Evolutionary conservation across 92 coral and sea anemone species (phyloP), one percentile per base, ranked within the genome.

Genomic region (Epizoanthus illoricatus): DNA sequence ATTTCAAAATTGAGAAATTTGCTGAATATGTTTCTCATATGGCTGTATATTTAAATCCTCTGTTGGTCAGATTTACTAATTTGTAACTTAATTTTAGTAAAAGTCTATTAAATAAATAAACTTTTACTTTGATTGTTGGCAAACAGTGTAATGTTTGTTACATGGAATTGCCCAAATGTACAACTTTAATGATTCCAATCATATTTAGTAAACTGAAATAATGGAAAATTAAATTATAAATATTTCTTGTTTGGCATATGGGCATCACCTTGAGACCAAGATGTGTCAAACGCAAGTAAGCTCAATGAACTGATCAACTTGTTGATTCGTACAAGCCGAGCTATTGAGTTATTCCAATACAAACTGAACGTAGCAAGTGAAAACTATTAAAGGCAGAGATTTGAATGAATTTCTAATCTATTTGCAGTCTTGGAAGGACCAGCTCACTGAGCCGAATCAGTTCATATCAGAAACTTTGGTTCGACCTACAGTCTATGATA

Each of bases 401-500:
- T 17, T 80, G 74, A 63, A 66, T 19, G 59, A 39, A 45, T 72
- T 61, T 21, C 57, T 80, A 18, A 0, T n/a, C 8, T 80, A 45
- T 60, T 64, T 80, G 16, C 9, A 40, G n/a, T 52, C 49, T 24
- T 80, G 84, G 84, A 80, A 80, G 57, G 49, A 13, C 15, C 58
- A 62, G 45, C 28, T 80, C 19, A 65, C 61, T 6, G 39, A 41
- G 54, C 12, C 24, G 3, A 65, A 80, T 52, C 43, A 80, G 54
- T 80, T 80, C 69, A 20, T 80, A 23, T 80, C 84, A 45, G 74
- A 80, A 80, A 42, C 13, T 65, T 40, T 65, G 84, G 74, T 80
- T 80, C 41, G 84, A 80, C 61, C 2, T 64, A 23, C 84, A 80
- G 62, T 80, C 84, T 40, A 80, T 80, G 84, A 66, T 80, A 16